Percentiles rank a stretch among this genome's conserved stretches.
These are phyloP conservation scores for Ophioninae sp. DNA, from an alignment of 2,888 invertebrate species.

Conservation along the genomic window DNA sequence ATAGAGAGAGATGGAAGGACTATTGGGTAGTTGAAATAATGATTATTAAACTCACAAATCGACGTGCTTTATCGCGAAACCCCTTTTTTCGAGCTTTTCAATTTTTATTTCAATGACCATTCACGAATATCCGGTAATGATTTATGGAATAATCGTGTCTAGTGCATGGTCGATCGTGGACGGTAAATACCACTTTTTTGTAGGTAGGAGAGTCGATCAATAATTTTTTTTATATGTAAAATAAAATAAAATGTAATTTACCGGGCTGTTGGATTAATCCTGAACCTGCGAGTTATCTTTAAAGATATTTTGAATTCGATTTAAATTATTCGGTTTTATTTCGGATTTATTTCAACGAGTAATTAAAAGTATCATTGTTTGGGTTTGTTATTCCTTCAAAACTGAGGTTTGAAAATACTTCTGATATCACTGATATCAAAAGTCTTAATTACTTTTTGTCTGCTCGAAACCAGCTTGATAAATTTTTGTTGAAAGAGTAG, in stretches of 20 bases:
- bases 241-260: not conserved
- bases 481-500: too few species aligned
- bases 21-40: slow-evolving; percentile 46
- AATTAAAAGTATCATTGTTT: not conserved
- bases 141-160: not conserved
- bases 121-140: not conserved
- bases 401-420: too few species aligned
- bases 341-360: too few species aligned
- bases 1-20: not conserved
- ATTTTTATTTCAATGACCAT: slow-evolving; percentile 20
- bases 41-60: slow-evolving; percentile 58
- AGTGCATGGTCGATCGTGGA: not conserved
- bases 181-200: not conserved
- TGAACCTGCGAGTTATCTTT: too few species aligned
- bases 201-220: not conserved
- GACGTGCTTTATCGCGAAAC: slow-evolving; percentile 4
- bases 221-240: not conserved
- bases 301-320: too few species aligned
- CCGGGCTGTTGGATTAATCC: not conserved
- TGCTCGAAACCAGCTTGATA: too few species aligned
- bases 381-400: not conserved
- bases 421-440: too few species aligned
- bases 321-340: too few species aligned
- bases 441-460: too few species aligned
- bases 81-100: slow-evolving; percentile 4